These are phyloP conservation scores for Ennomos quercinarius DNA, from an alignment of 2,888 invertebrate genomes.

Conservation along the genomic window DNA sequence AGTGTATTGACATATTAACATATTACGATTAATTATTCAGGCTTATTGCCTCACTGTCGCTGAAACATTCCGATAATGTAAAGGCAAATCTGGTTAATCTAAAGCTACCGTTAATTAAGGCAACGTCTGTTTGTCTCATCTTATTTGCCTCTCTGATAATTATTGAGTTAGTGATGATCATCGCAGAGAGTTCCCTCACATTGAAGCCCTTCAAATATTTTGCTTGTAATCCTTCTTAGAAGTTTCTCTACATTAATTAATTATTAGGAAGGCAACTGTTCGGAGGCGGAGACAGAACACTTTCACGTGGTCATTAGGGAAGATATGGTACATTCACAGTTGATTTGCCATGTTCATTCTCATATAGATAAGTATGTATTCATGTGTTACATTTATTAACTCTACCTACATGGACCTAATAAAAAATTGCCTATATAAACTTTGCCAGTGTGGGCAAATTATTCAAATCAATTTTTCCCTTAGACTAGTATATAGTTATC, in stretches of 20 bases:
- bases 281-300: conserved; percentile 30
- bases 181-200: conserved; percentile 33
- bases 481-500: no score
- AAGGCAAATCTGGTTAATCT: conserved; percentile 46
- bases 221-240: conserved; percentile 46
- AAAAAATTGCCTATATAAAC: no score
- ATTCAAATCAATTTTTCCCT: no score
- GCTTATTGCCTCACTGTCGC: conserved; percentile 49
- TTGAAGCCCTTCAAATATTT: conserved; percentile 40
- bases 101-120: conserved; percentile 50
- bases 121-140: conserved; percentile 39
- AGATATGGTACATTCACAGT: conserved; percentile 17
- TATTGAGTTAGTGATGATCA: conserved; percentile 48
- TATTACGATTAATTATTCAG: conserved; percentile 59
- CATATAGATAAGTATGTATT: no score
- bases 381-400: no score
- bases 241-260: conserved; percentile 44
- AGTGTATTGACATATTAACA: conserved; percentile 51
- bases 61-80: conserved; percentile 57
- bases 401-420: no score
- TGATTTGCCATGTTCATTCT: conserved; percentile 8
- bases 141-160: conserved; percentile 40
- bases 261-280: conserved; percentile 42
- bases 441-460: no score
- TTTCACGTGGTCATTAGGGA: conserved; percentile 31